Evolutionary conservation across 1,140 invertebrate genomes (phyloP), one percentile per base, ranked within the genome.

Genomic region (Eupeodes corollae): DNA sequence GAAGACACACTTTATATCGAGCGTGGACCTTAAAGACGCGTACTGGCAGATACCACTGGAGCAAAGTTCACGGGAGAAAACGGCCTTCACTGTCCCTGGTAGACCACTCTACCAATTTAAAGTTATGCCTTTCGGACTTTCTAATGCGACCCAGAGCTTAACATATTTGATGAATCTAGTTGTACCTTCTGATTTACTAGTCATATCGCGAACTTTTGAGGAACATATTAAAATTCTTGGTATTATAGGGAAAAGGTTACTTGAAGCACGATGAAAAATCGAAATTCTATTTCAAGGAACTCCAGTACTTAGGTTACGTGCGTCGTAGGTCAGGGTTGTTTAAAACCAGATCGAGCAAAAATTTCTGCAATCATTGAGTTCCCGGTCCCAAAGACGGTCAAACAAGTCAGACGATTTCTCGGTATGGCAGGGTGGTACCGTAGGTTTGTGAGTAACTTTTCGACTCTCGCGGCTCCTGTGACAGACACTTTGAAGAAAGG

Each of bases 191-290:
- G 75, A 78, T 46, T 56, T 75, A 5, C 46, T 75, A 0, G 52
- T 75, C 9, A 56, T 59, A 15, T 57, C 53, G 6, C 45, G 53
- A 6, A 60, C 50, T 12, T 64, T 64, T 41, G 61, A 72, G 11
- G 54, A 68, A 21, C 73, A 76, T 49, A 44, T 74, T 0, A 18
- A 46, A 12, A 47, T 67, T 30, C 26, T 75, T 0, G 18, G 44
- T 13, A 41, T 52, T 21, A 58, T 76, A 5, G 55, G 72, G 63
- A 67, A 10, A 57, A 60, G 21, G 46, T 77, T 1, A 75, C n/a
- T n/a, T 69, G 26, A 56, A 75, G 3, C 73, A 72, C 33, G 50
- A 68, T 2, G 47, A 58, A 47, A 73, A 74, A 56, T 67, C 57
- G 39, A 48, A 67, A 30, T 74, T 75, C 49, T 62, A 53, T 16